These are phyloP conservation scores for Drosophila ohnishii DNA, from an alignment of 1,140 invertebrate species.

Conservation along the genomic window DNA sequence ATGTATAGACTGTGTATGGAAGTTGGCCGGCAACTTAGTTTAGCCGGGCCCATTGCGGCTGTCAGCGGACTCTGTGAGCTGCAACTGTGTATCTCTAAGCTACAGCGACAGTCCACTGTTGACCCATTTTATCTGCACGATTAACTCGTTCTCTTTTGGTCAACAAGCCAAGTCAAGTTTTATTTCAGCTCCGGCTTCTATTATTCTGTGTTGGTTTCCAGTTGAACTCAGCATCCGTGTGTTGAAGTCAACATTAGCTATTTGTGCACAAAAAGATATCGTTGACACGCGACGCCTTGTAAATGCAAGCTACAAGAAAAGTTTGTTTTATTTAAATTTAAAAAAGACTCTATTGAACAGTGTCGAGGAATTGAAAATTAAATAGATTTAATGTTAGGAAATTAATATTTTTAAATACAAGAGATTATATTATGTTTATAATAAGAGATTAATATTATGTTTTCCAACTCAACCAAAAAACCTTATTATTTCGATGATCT, in stretches of 20 bases:
- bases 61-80: slow-evolving; percentile 15
- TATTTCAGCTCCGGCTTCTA: slow-evolving; percentile 1
- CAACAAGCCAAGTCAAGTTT: slow-evolving; percentile 37
- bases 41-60: slow-evolving; percentile 34
- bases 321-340: background rate
- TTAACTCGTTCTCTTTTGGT: slow-evolving; percentile 57
- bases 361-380: background rate
- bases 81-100: slow-evolving; percentile 29
- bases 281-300: slow-evolving; percentile 5
- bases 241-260: background rate
- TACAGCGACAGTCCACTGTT: slow-evolving; percentile 44
- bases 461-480: background rate
- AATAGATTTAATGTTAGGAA: too few relatives aligned
- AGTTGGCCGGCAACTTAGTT: slow-evolving; percentile 46
- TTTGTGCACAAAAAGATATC: slow-evolving; percentile 5
- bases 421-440: too few relatives aligned
- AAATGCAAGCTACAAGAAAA: background rate
- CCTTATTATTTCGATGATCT: background rate
- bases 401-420: too few relatives aligned
- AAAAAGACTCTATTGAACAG: background rate
- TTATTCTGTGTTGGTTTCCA: slow-evolving; percentile 17
- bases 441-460: background rate
- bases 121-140: slow-evolving; percentile 65
- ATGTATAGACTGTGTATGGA: slow-evolving; percentile 20
- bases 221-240: slow-evolving; percentile 36